Evolutionary conservation across 2,888 invertebrate species (phyloP).

Genomic region (Carabus problematicus): DNA sequence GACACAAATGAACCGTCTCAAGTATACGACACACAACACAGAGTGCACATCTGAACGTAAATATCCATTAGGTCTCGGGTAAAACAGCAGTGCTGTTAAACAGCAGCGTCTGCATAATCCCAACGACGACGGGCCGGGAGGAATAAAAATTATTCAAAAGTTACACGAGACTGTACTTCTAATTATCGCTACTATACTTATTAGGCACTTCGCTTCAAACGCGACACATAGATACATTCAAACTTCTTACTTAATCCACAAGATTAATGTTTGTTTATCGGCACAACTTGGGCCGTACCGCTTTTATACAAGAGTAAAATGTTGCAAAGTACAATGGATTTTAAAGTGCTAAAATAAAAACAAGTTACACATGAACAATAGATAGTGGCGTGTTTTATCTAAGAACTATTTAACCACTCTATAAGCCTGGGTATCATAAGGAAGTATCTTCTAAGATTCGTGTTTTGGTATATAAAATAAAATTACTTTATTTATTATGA

Average conservation of each 20-base stretch:
- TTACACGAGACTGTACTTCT: neutral
- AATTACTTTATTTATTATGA: no score
- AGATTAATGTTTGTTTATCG: conserved; percentile 25
- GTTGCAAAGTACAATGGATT: conserved; percentile 2
- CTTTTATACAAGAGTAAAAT: neutral
- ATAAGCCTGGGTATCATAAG: no score
- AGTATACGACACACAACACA: conserved; percentile 26
- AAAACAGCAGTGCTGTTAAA: conserved; percentile 26
- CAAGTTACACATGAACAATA: conserved; percentile 4
- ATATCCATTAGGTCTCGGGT: conserved; percentile 28
- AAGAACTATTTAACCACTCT: neutral
- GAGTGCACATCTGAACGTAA: conserved; percentile 22
- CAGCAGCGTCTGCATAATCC: conserved; percentile 11
- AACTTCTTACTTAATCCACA: conserved; percentile 17
- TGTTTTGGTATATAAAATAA: no score
- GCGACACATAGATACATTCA: no score
- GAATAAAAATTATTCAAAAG: neutral
- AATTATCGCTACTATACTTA: neutral
- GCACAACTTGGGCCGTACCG: neutral
- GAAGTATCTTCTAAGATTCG: no score
- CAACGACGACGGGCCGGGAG: neutral
- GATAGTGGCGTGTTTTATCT: conserved; percentile 4
- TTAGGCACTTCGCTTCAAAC: neutral
- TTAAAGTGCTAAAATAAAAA: conserved; percentile 23
- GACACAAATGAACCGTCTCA: conserved; percentile 33